A percentile compares a stretch with the other conserved stretches of the same genome.
Conservation (phyloP, 2,797 vertebrate genomes). For the Oreortyx pictus region DNA sequence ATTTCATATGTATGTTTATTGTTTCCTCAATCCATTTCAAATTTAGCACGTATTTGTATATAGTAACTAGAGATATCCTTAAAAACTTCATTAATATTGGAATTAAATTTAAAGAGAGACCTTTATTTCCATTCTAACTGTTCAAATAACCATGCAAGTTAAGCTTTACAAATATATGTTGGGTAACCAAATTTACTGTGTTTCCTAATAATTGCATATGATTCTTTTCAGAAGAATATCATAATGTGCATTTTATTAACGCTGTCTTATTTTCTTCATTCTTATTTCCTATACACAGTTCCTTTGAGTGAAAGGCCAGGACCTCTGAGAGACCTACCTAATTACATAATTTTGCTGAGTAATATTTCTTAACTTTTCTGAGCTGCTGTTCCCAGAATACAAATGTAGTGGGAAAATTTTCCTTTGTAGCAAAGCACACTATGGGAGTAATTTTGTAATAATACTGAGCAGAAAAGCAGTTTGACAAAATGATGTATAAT, state of each 20-base stretch:
- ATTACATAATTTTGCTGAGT: background rate
- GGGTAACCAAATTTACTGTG: background rate
- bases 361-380: background rate
- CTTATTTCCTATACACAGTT: background rate
- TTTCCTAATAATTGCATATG: background rate
- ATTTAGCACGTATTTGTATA: background rate
- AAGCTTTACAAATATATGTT: background rate
- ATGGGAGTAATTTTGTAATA: background rate
- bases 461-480: background rate
- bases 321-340: background rate
- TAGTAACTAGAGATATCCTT: background rate
- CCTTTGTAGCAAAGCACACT: background rate
- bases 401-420: background rate
- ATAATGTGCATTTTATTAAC: background rate
- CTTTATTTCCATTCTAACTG: background rate
- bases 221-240: background rate
- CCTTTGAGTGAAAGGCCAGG: background rate
- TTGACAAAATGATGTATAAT: background rate
- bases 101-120: background rate
- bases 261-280: background rate
- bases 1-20: constrained; percentile 49
- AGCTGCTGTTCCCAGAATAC: background rate
- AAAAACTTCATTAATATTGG: background rate
- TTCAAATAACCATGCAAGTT: background rate
- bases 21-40: constrained; percentile 51